Base-by-base conservation (phyloP, 2,797 vertebrate species). In the Nannoperca obscura region DNA sequence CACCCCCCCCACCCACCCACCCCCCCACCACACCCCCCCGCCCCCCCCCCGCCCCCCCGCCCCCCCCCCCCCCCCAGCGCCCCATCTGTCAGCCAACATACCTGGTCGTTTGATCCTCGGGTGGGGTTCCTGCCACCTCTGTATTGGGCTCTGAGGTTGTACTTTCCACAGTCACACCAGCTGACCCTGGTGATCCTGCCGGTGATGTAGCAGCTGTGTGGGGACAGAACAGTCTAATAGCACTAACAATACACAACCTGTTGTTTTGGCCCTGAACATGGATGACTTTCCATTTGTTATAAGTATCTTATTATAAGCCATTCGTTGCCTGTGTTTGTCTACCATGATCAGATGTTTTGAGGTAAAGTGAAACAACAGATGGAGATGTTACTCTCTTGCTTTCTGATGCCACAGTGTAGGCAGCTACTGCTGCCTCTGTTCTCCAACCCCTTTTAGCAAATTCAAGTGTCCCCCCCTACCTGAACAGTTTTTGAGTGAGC, bases 41-140 rank as follows among this genome's bases (percentile, higher is more conserved):
- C n/a, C n/a, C n/a, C n/a, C n/a, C n/a, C n/a, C n/a, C n/a, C n/a
- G n/a, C n/a, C n/a, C n/a, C n/a, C n/a, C n/a, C n/a, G n/a, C n/a
- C n/a, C n/a, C n/a, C n/a, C n/a, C n/a, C n/a, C n/a, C n/a, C n/a
- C n/a, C n/a, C n/a, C n/a, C n/a, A n/a, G n/a, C n/a, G n/a, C 2
- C n/a, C 4, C 1, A 24, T 47, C 1, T 52, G 24, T 30, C 14
- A n/a, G 11, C 67, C 46, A 63, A 70, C 85, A 40, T 94, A 97
- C 97, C 96, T 96, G 81, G 91, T 86, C 34, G 94, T 94, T 2
- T 81, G 95, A 85, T 97, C 96, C 76, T 97, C 95, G 11, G 94
- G 83, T 24, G 89, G 88, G 46, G 93, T 91, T 69, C 88, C 90
- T 54, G 91, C 91, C 74, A 86, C 94, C 78, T 97, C 96, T 2